A percentile compares a stretch with the other conserved stretches of the same genome.
phyloP scores from a whole-genome alignment of 2,888 invertebrate species.

The Drosophila paracracens region DNA sequence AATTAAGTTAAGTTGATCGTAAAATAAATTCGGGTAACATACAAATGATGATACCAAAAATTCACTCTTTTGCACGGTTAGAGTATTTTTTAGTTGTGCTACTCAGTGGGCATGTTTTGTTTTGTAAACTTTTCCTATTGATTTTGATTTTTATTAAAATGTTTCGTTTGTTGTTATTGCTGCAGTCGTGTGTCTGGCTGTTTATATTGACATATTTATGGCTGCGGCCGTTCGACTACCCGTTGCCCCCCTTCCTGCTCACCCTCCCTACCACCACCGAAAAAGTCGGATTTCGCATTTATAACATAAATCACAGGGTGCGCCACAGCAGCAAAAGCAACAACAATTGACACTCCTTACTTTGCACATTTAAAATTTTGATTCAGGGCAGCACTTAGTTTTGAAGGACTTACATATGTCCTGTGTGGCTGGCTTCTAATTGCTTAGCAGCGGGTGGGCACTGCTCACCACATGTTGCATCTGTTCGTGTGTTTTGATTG shows the following conservation, averaged over 20 bases:
- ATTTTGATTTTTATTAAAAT: constrained; percentile 80
- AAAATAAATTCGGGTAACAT: background rate
- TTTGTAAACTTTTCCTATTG: constrained; percentile 56
- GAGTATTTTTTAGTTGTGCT: constrained; percentile 20
- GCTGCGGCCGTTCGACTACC: constrained; percentile 47
- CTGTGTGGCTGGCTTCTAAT: constrained; percentile 46
- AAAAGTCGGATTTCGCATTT: constrained; percentile 54
- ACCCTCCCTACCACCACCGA: background rate
- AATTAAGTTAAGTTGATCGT: background rate
- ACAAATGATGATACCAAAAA: background rate
- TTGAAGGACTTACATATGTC: constrained; percentile 52
- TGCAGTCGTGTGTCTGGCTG: constrained; percentile 62
- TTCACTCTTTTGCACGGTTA: background rate
- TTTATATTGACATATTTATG: constrained; percentile 79
- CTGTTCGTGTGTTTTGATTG: constrained; percentile 1
- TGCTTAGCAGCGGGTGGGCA: constrained; percentile 46
- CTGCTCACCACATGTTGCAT: constrained; percentile 43
- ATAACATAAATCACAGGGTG: constrained; percentile 74
- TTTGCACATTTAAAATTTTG: constrained; percentile 60
- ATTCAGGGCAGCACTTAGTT: constrained; percentile 21
- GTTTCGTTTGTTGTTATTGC: constrained; percentile 65
- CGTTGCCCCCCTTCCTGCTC: background rate
- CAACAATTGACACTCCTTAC: constrained; percentile 65
- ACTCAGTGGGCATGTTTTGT: background rate
- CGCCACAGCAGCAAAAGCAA: constrained; percentile 46